Base-by-base conservation (phyloP, 1,140 invertebrate genomes). In the Drosophila elegans region DNA sequence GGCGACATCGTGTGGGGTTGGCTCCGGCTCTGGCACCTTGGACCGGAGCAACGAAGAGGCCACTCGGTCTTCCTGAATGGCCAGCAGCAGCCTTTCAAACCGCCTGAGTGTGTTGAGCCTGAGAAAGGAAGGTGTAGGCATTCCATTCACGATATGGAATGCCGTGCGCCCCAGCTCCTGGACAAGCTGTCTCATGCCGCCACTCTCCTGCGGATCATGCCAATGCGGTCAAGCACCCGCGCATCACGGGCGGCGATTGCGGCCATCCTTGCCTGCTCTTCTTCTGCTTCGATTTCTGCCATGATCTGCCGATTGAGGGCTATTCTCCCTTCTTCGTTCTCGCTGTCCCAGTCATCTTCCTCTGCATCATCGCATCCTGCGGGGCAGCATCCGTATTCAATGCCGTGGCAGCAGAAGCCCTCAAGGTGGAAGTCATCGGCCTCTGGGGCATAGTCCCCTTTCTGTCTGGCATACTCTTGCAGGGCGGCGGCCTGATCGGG, bases 21-120 rank as follows among this genome's bases (percentile, higher is more conserved):
- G 39, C 39, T 42, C 39, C 39, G 39, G 39, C 39, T 42, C 39
- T 42, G 39, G 39, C 39, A 42, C 39, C 39, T 42, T 42, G 39
- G 39, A 42, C 39, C 39, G 39, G 39, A 42, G 39, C 39, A 42
- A 42, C 39, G 39, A 42, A 42, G 39, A 42, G 39, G 39, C 39
- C 39, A 42, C 39, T 42, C 39, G 39, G 39, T 42, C 39, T 42
- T 42, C 39, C 39, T 42, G 39, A 42, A 42, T 42, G 39, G 39
- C 39, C 39, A 42, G 39, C 39, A 42, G 39, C 39, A 42, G 39
- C 39, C 39, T 42, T 42, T 42, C 39, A 42, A 42, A 42, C 39
- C 39, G 39, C 39, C 39, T 42, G 39, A 42, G 39, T 42, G 39
- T 42, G 39, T 42, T 42, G 39, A 42, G 39, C 39, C 39, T 42